Evolutionary conservation across 2,113 vertebrate genomes (phyloP).

Genomic region (Symphodus melops): DNA sequence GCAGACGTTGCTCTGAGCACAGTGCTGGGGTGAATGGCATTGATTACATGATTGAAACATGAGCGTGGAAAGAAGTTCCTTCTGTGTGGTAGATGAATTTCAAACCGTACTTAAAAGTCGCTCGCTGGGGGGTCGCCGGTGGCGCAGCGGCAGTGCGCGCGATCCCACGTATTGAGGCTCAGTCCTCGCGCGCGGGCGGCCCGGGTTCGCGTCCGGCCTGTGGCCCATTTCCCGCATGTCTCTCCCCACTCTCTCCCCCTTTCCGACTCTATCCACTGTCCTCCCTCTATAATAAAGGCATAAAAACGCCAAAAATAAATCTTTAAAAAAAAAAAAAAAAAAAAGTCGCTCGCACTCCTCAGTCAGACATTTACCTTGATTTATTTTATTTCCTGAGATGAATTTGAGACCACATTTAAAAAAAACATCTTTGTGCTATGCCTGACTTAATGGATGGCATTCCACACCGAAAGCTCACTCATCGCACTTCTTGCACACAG

Average conservation of each 20-base stretch:
- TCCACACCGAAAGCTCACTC: constrained; percentile 8
- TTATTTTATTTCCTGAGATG: not conserved
- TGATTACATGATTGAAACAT: constrained; percentile 74
- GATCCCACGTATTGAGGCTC: too few species aligned
- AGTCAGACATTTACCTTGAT: not conserved
- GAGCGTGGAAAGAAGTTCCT: constrained; percentile 12
- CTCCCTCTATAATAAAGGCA: too few species aligned
- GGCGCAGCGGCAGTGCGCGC: too few species aligned
- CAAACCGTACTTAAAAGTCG: constrained; percentile 4
- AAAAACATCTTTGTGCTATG: not conserved
- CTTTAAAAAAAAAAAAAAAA: too few species aligned
- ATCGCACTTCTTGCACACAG: constrained; percentile 11
- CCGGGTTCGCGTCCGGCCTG: too few species aligned
- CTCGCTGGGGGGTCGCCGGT: too few species aligned
- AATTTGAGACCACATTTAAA: not conserved
- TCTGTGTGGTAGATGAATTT: constrained; percentile 34
- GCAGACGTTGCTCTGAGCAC: constrained; percentile 9
- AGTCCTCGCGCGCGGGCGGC: too few species aligned
- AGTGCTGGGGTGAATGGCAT: constrained; percentile 45
- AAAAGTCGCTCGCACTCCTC: not conserved
- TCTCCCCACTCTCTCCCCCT: too few species aligned
- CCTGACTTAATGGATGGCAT: not conserved
- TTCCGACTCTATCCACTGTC: too few species aligned
- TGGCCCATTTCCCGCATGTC: too few species aligned
- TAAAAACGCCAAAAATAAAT: too few species aligned